phyloP scores from a whole-genome alignment of 2,113 vertebrate species.

The Clarias batrachus region DNA sequence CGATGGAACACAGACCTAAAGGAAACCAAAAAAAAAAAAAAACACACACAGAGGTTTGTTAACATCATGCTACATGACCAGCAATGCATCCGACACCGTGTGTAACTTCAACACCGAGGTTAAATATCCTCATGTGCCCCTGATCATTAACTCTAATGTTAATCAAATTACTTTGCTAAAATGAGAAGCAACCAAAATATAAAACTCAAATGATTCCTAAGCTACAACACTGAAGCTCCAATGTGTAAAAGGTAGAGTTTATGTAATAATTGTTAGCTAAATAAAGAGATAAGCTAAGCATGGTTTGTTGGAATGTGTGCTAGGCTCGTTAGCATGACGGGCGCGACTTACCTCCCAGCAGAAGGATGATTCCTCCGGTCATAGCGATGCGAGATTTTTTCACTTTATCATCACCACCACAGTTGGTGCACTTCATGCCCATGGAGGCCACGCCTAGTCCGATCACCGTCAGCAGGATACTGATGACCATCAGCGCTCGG shows the following conservation, averaged over 20 bases:
- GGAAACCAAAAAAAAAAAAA: background rate
- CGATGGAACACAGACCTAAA: slow-evolving; percentile 75
- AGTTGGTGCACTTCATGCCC: slow-evolving; percentile 91
- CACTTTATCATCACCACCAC: slow-evolving; percentile 80
- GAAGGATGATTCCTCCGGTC: slow-evolving; percentile 77
- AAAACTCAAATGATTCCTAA: background rate
- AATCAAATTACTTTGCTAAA: background rate
- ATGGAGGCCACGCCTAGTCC: slow-evolving; percentile 76
- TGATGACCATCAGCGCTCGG: slow-evolving; percentile 83
- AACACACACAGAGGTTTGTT: background rate
- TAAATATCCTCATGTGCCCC: background rate
- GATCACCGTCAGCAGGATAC: slow-evolving; percentile 69
- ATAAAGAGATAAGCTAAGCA: background rate
- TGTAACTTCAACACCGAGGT: background rate
- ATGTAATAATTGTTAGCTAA: background rate
- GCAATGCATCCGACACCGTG: background rate
- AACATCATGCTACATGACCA: background rate
- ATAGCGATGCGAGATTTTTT: slow-evolving; percentile 82
- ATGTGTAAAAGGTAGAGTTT: background rate
- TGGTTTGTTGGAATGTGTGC: no score
- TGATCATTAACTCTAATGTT: background rate
- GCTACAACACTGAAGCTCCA: background rate
- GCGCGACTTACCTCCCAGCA: slow-evolving; percentile 74
- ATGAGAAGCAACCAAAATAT: background rate
- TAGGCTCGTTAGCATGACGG: background rate